Base-by-base conservation (phyloP, 1,140 invertebrate species). In the Pantala flavescens region DNA sequence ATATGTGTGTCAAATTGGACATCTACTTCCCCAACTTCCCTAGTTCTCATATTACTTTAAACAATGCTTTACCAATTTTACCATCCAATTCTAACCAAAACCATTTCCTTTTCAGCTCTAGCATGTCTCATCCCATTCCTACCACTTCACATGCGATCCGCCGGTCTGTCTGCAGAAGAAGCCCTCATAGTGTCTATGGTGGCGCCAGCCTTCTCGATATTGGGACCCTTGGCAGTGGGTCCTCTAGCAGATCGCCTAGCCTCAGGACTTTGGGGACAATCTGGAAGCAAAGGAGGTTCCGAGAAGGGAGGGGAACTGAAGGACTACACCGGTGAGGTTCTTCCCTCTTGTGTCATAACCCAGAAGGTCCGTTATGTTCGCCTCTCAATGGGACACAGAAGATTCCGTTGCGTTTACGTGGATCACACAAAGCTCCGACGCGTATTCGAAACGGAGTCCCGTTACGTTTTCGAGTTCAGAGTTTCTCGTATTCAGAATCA, bases 81-180 rank as follows among this genome's bases (percentile, higher is more conserved):
- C 3, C 28, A 36, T 36, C 2, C 9, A 2, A 36, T 9, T 36
- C 3, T 36, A 36, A 36, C 28, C 9, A 36, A 36, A 5, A 5
- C 9, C 28, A 36, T 36, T 36, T 36, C 28, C 28, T 36, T 9
- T 36, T 36, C 81, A 93, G 92, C 88, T 75, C 82, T 94, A 77
- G 90, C 91, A 76, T 90, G 89, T 77, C 83, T 94, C 70, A 88
- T 91, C 77, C 88, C 92, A 16, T 91, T 91, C 80, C 86, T 94
- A 24, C 86, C 90, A 1, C 82, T 90, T 11, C 91, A 92, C 81
- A 93, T 93, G 85, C 82, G 86, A 73, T 80, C 85, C 42, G 82
- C 91, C 71, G 92, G 91, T 1, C 79, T 95, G 70, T 88, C 88
- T 55, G 83, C 86, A 75, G 84, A 87, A 16, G 90, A 94, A 79